phyloP scores from a whole-genome alignment of 2,797 vertebrate genomes.

The Manis javanica region DNA sequence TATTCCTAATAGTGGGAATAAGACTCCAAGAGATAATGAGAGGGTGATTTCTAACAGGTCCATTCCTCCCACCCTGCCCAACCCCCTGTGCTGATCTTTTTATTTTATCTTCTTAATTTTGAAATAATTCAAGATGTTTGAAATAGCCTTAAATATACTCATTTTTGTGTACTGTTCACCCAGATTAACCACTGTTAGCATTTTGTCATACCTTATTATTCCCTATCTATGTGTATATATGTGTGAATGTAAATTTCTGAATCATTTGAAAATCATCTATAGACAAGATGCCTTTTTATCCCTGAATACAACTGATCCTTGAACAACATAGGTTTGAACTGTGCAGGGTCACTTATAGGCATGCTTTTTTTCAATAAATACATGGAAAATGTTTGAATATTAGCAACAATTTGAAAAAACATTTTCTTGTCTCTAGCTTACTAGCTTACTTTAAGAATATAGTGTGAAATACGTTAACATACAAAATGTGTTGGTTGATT shows the following conservation, averaged over 20 bases:
- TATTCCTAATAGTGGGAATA: background rate
- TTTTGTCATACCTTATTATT: background rate
- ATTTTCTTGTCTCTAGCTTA: no score
- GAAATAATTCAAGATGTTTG: conserved; percentile 36
- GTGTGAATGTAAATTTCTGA: conserved; percentile 25
- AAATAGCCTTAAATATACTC: background rate
- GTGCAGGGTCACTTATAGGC: no score
- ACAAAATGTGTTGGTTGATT: no score
- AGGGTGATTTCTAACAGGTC: background rate
- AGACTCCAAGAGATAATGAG: background rate
- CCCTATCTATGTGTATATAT: background rate
- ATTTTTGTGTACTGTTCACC: background rate
- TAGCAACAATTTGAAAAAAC: no score
- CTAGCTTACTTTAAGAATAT: no score
- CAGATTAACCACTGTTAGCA: background rate
- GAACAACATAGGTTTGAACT: no score
- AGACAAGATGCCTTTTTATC: background rate
- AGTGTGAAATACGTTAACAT: no score
- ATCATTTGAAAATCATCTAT: background rate
- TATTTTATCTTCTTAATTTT: conserved; percentile 28
- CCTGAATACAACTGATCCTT: background rate
- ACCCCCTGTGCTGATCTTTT: background rate
- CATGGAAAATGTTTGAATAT: no score
- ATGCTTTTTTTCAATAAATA: no score
- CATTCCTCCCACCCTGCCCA: background rate